These are phyloP conservation scores for Odontocolon sp. DNA, from an alignment of 2,888 invertebrate genomes.

Conservation along the genomic window DNA sequence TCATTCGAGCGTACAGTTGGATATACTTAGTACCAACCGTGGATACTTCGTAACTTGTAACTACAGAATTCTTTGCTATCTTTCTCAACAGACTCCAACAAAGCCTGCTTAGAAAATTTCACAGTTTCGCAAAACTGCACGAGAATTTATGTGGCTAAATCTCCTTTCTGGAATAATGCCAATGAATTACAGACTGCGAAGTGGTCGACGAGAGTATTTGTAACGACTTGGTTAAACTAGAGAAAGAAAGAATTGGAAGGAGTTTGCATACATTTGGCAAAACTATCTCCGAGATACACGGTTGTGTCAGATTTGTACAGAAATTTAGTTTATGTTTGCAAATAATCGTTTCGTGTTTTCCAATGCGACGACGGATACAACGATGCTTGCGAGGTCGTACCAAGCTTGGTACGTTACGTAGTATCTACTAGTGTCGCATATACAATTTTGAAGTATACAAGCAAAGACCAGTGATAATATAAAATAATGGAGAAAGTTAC, in stretches of 20 bases:
- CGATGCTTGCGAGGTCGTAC: conserved; percentile 11
- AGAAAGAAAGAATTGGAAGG: conserved; percentile 1
- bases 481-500: conserved; percentile 61
- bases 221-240: conserved; percentile 7
- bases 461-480: conserved; percentile 54
- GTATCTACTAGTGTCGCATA: not conserved
- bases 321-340: too few relatives aligned
- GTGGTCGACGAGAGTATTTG: not conserved
- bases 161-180: not conserved
- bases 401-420: not conserved
- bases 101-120: not conserved
- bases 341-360: conserved; percentile 5
- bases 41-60: not conserved
- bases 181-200: not conserved
- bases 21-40: not conserved
- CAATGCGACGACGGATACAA: not conserved
- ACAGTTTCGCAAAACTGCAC: not conserved
- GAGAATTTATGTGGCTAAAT: not conserved
- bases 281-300: conserved; percentile 3
- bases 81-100: not conserved
- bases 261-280: conserved; percentile 16
- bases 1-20: not conserved
- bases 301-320: too few relatives aligned
- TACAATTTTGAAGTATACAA: too few relatives aligned
- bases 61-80: not conserved